Conservation (phyloP, 2,113 vertebrate genomes). For the Solea solea region DNA sequence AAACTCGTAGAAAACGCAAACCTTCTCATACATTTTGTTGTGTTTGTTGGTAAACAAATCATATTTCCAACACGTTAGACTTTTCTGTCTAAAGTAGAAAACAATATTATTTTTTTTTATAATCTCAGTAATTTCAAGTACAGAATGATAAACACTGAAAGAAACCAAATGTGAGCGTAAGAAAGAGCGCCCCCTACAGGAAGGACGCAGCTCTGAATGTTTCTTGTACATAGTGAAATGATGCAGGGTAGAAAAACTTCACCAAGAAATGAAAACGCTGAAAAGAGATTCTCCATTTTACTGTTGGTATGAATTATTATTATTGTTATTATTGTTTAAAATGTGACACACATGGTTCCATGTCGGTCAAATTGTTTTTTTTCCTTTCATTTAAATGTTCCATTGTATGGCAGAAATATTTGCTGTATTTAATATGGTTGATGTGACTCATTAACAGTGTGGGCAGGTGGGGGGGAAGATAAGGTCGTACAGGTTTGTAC, state of each 20-base stretch:
- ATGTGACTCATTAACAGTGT: slow-evolving; percentile 70
- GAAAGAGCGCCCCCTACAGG: slow-evolving; percentile 29
- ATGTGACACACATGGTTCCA: slow-evolving; percentile 59
- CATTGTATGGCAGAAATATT: slow-evolving; percentile 58
- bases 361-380: slow-evolving; percentile 37
- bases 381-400: slow-evolving; percentile 26
- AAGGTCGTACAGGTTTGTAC: slow-evolving; percentile 63
- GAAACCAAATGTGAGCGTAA: slow-evolving; percentile 62
- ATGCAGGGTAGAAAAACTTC: slow-evolving; percentile 21
- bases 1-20: neutral
- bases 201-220: slow-evolving; percentile 68
- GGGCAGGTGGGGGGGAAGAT: slow-evolving; percentile 27
- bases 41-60: too few species aligned
- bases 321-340: slow-evolving; percentile 62
- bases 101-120: too few species aligned
- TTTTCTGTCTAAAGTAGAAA: slow-evolving; percentile 14
- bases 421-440: slow-evolving; percentile 71
- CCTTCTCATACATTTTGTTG: too few species aligned
- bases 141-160: slow-evolving; percentile 34
- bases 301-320: slow-evolving; percentile 48
- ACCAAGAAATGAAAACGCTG: slow-evolving; percentile 50
- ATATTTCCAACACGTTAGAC: neutral
- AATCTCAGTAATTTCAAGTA: neutral
- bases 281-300: slow-evolving; percentile 71
- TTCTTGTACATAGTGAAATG: slow-evolving; percentile 50